A percentile compares a stretch with the other conserved stretches of the same genome.
These are phyloP conservation scores for Deilephila porcellus DNA, from an alignment of 2,888 invertebrate species.

Conservation along the genomic window DNA sequence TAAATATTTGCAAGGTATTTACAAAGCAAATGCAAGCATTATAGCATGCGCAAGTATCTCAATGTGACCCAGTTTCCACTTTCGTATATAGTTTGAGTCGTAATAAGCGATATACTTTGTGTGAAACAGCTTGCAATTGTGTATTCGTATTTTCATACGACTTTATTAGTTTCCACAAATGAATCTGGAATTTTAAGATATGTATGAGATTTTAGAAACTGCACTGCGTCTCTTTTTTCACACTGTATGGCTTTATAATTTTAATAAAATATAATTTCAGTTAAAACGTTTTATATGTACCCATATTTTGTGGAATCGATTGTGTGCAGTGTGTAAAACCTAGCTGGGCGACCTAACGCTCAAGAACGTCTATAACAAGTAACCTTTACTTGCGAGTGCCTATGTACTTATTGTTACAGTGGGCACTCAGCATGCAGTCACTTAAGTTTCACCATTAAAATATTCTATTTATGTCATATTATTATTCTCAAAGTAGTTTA, in stretches of 20 bases:
- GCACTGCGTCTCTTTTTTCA: too few relatives aligned
- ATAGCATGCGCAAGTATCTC: slow-evolving; percentile 14
- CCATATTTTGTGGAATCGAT: background rate
- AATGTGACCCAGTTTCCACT: slow-evolving; percentile 20
- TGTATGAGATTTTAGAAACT: too few relatives aligned
- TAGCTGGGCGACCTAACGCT: slow-evolving; percentile 4
- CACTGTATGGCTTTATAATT: too few relatives aligned
- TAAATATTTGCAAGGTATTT: slow-evolving; percentile 1
- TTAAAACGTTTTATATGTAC: background rate
- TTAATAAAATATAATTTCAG: too few relatives aligned
- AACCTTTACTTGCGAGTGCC: slow-evolving; percentile 10
- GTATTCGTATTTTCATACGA: background rate
- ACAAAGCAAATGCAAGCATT: slow-evolving; percentile 9
- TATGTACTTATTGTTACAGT: background rate
- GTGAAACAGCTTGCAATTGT: background rate
- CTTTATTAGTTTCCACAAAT: too few relatives aligned
- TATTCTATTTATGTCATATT: background rate
- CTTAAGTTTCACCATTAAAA: background rate
- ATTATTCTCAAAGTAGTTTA: background rate
- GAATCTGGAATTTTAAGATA: too few relatives aligned
- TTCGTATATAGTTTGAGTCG: slow-evolving; percentile 14
- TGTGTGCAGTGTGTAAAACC: background rate
- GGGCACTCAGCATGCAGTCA: background rate
- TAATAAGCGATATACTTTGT: slow-evolving; percentile 21
- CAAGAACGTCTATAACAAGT: slow-evolving; percentile 8